These are phyloP conservation scores for Gymnopithys bicolor DNA, from an alignment of 2,797 vertebrate genomes.

Conservation along the genomic window DNA sequence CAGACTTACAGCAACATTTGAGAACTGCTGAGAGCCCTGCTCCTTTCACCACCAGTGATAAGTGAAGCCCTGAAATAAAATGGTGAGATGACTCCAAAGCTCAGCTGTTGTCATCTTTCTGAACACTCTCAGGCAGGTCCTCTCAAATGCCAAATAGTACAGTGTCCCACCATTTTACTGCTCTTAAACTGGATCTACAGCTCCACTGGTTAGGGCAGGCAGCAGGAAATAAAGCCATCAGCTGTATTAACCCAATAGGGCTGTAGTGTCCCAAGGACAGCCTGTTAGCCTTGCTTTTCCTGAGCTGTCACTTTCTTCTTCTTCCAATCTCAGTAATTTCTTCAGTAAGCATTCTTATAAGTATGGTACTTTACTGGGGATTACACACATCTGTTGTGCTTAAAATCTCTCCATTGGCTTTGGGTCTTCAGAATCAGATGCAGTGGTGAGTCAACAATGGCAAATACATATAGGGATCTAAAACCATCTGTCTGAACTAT, in stretches of 20 bases:
- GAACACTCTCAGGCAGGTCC: not conserved
- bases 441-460: not conserved
- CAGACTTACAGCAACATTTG: not conserved
- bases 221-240: not conserved
- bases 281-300: not conserved
- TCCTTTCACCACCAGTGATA: not conserved
- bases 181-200: not conserved
- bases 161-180: not conserved
- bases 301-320: not conserved
- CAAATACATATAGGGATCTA: not conserved
- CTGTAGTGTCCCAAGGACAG: not conserved
- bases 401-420: not conserved
- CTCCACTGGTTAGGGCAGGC: not conserved
- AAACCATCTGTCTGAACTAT: not conserved
- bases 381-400: not conserved
- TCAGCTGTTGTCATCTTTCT: not conserved
- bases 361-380: not conserved
- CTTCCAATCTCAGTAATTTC: not conserved
- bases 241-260: not conserved
- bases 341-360: not conserved
- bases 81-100: not conserved
- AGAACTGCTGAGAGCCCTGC: accelerated
- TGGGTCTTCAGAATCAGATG: not conserved
- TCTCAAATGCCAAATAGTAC: not conserved
- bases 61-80: not conserved